These are phyloP conservation scores for Dendrocincla fuliginosa DNA, from an alignment of 2,797 vertebrate genomes.

Conservation along the genomic window DNA sequence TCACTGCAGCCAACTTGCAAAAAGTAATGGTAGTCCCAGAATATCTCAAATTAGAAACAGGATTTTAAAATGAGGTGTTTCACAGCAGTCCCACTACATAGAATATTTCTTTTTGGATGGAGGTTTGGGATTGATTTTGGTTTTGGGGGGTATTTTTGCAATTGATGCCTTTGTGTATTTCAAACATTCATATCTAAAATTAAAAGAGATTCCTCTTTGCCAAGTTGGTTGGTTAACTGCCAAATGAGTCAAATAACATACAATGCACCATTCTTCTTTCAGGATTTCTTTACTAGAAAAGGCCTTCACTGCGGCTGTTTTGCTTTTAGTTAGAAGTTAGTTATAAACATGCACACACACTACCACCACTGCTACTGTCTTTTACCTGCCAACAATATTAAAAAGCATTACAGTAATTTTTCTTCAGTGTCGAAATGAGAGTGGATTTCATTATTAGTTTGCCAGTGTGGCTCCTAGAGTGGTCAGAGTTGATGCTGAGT, in stretches of 20 bases:
- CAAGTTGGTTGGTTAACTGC: background rate
- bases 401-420: background rate
- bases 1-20: background rate
- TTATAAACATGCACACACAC: background rate
- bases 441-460: background rate
- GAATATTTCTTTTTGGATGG: background rate
- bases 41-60: background rate
- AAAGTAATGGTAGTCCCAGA: background rate
- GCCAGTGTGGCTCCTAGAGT: background rate
- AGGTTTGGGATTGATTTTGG: background rate
- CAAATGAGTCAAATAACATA: background rate
- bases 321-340: background rate
- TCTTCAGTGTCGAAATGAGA: background rate
- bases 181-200: background rate
- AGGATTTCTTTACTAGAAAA: background rate
- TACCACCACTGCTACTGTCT: background rate
- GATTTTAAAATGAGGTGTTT: background rate
- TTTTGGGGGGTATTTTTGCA: background rate
- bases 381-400: conserved; percentile 1
- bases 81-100: background rate
- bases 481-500: background rate
- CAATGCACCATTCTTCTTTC: background rate
- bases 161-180: background rate
- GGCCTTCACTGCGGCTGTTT: background rate
- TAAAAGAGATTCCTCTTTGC: background rate